phyloP scores from a whole-genome alignment of 2,888 invertebrate species.

The Exephanes ischioxanthus region DNA sequence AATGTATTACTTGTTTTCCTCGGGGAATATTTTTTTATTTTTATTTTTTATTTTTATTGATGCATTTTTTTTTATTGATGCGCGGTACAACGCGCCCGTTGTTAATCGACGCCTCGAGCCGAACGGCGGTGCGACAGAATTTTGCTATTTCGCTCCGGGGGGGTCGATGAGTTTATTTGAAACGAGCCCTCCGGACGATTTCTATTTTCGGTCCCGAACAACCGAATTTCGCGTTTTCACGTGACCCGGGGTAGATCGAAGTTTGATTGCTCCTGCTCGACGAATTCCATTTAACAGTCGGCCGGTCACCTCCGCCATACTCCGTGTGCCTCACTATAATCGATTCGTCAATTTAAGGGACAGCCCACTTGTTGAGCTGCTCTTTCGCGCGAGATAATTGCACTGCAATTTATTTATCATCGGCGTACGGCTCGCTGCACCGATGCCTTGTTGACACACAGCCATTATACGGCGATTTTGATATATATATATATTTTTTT shows the following conservation, averaged over 20 bases:
- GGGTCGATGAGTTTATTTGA: background rate
- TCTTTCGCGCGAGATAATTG: conserved; percentile 11
- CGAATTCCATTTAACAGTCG: conserved; percentile 32
- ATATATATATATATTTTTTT: too few species aligned
- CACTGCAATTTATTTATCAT: conserved; percentile 3
- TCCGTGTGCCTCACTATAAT: background rate
- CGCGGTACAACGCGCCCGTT: too few species aligned
- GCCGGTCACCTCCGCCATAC: background rate
- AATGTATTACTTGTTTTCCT: conserved; percentile 12
- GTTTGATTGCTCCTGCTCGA: conserved; percentile 22
- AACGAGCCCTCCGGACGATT: background rate
- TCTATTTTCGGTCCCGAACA: background rate
- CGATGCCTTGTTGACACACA: background rate
- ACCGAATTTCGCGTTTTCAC: conserved; percentile 21
- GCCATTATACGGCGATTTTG: background rate
- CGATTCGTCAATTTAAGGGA: conserved; percentile 34
- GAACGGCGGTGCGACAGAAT: too few species aligned
- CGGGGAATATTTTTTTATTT: conserved; percentile 5
- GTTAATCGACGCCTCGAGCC: too few species aligned
- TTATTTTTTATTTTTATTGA: background rate
- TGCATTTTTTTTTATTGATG: background rate
- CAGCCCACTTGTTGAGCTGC: conserved; percentile 56
- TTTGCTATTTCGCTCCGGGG: background rate
- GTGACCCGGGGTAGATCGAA: conserved; percentile 11
- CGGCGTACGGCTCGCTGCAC: background rate